These are phyloP conservation scores for Branchinecta lindahli DNA, from an alignment of 1,140 invertebrate species.

Conservation along the genomic window DNA sequence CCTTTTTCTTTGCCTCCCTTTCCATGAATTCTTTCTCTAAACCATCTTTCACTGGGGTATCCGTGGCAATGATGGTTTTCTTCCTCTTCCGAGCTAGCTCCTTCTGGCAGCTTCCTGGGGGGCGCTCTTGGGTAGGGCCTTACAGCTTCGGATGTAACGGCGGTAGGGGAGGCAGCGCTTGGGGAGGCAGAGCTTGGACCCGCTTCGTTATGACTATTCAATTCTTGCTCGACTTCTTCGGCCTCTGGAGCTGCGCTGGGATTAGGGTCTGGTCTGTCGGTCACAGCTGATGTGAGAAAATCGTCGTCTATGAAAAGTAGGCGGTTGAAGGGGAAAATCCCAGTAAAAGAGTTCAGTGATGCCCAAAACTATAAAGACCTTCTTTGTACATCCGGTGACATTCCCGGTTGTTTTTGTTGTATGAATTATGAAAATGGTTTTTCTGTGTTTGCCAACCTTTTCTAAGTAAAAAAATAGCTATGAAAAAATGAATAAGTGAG, in stretches of 20 bases:
- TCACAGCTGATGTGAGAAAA: slow-evolving; percentile 6
- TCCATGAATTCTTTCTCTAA: slow-evolving; percentile 11
- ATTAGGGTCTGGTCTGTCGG: slow-evolving; percentile 7
- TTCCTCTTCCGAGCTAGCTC: slow-evolving; percentile 1
- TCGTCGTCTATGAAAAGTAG: slow-evolving; percentile 4
- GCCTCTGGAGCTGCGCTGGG: slow-evolving; percentile 10
- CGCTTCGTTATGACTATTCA: slow-evolving; percentile 9
- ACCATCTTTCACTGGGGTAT: slow-evolving; percentile 7
- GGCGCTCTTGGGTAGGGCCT: slow-evolving; percentile 7
- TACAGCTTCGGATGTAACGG: slow-evolving; percentile 3
- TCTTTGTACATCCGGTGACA: too few relatives aligned
- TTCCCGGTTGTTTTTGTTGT: too few relatives aligned
- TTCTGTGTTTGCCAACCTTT: too few relatives aligned
- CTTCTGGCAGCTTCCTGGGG: slow-evolving; percentile 9
- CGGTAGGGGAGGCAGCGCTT: slow-evolving; percentile 10
- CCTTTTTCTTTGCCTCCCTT: slow-evolving; percentile 10
- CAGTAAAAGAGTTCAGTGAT: not conserved
- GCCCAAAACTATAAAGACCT: too few relatives aligned
- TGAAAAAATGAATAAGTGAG: too few relatives aligned
- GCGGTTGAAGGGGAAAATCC: slow-evolving; percentile 10
- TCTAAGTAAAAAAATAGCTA: too few relatives aligned
- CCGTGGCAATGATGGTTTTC: slow-evolving; percentile 10
- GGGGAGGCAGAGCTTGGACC: slow-evolving; percentile 10
- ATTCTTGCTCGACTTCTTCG: slow-evolving; percentile 8
- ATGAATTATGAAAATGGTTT: too few relatives aligned